phyloP scores from a whole-genome alignment of 2,113 vertebrate genomes.

The Deroptyus accipitrinus region DNA sequence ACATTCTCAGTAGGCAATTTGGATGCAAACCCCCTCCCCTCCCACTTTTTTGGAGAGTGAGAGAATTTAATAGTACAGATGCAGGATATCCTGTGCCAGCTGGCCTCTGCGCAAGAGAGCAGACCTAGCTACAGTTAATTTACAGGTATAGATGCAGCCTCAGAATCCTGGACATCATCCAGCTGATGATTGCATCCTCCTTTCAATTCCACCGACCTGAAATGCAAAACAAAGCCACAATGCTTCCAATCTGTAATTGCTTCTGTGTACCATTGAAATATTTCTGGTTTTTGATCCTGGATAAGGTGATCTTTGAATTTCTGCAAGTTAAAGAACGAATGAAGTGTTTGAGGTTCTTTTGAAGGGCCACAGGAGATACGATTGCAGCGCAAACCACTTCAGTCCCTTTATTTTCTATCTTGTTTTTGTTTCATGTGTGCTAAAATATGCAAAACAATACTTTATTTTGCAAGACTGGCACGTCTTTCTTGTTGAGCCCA shows the following conservation, averaged over 20 bases:
- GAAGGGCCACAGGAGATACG: neutral
- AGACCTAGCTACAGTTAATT: conserved; percentile 62
- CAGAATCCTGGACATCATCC: conserved; percentile 35
- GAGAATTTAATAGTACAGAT: conserved; percentile 56
- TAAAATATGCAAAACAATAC: neutral
- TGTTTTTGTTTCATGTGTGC: neutral
- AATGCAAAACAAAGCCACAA: conserved; percentile 49
- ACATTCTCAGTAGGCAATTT: conserved; percentile 37
- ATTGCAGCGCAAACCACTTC: neutral
- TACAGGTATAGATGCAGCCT: conserved; percentile 55
- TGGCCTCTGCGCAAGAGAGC: conserved; percentile 48
- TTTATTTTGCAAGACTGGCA: neutral
- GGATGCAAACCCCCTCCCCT: neutral
- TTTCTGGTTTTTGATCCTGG: neutral
- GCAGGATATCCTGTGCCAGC: conserved; percentile 62
- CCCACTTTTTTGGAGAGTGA: conserved; percentile 4
- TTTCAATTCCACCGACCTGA: conserved; percentile 27
- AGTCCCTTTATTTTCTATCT: neutral
- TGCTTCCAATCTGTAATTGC: conserved; percentile 39
- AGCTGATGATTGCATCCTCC: neutral
- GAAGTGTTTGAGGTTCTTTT: neutral
- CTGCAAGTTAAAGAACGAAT: neutral
- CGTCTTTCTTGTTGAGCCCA: neutral
- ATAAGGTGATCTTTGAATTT: neutral
- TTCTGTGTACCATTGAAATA: neutral